phyloP scores from a whole-genome alignment of 53 echinoderm and acorn worm genomes.

The Echinometra lucunter region DNA sequence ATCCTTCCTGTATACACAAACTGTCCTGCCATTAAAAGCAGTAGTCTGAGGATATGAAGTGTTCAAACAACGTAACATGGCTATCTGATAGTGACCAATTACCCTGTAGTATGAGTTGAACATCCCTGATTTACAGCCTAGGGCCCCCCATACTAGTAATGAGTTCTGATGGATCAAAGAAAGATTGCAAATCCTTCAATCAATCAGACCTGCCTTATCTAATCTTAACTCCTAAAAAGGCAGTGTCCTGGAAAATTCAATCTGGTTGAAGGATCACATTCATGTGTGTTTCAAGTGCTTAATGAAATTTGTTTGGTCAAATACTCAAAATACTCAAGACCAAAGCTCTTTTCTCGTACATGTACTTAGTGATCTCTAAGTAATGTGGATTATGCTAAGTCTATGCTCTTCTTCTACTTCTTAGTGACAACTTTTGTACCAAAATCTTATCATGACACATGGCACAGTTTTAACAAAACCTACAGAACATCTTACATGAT shows the following conservation, averaged over 20 bases:
- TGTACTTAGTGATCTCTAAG: no score
- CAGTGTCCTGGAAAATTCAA: background rate
- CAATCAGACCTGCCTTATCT: no score
- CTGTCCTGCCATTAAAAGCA: constrained; percentile 22
- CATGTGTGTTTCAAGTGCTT: no score
- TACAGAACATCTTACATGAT: no score
- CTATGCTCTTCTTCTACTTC: no score
- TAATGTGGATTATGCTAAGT: no score
- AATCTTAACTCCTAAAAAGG: background rate
- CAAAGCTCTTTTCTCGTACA: no score
- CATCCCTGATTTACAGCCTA: background rate
- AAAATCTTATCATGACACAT: no score
- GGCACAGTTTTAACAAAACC: no score
- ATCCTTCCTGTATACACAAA: constrained; percentile 40
- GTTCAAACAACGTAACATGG: background rate
- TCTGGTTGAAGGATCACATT: background rate
- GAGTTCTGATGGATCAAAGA: background rate
- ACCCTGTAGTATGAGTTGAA: background rate
- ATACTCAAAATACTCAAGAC: no score
- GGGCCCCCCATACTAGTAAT: background rate
- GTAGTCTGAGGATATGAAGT: background rate
- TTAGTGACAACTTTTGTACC: no score
- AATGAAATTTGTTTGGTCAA: no score
- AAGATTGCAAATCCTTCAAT: background rate
- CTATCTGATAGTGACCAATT: background rate